Base-by-base conservation (phyloP, 1,140 invertebrate genomes). In the Gonioctena quinquepunctata region DNA sequence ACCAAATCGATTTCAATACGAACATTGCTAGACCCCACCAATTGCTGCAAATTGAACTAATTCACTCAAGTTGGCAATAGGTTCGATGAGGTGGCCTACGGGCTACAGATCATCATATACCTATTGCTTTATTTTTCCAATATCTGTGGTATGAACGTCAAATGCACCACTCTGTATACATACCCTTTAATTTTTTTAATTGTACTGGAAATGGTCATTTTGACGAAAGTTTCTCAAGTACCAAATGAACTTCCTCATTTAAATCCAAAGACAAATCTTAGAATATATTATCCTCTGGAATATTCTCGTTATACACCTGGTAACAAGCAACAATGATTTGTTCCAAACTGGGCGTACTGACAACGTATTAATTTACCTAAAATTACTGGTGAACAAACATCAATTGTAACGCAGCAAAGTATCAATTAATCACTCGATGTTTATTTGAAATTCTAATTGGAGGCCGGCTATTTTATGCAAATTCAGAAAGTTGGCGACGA, bases 371-470 rank as follows among this genome's bases (percentile, higher is more conserved):
- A 59, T 25, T 59, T 59, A 59, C 23, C 23, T 59, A 28, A 59
- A 28, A 59, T 59, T 59, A 59, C n/a, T n/a, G 18, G 56, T 42
- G 11, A 42, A 11, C 16, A n/a, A 42, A n/a, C 25, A 25, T 16
- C 25, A 59, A 22, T 59, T 25, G 56, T 59, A 5, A 59, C 6
- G 21, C n/a, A 25, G 16, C 23, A 59, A 59, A 59, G 11, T 59
- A 59, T 26, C 18, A 59, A 59, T 59, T 59, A 59, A 19, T 6
- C 25, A 59, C 56, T 59, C 23, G 25, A 59, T 11, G 11, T 59
- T 13, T 26, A 59, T 59, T 59, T 28, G 13, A 59, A 59, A n/a
- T 59, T 59, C 56, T 59, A 59, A 59, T 59, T 59, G 25, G n/a
- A 16, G 21, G 25, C n/a, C 26, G 25, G 23, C 56, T 26, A 59